Base-by-base conservation (phyloP, 2,888 invertebrate species). In the Leptodirus hochenwartii region DNA sequence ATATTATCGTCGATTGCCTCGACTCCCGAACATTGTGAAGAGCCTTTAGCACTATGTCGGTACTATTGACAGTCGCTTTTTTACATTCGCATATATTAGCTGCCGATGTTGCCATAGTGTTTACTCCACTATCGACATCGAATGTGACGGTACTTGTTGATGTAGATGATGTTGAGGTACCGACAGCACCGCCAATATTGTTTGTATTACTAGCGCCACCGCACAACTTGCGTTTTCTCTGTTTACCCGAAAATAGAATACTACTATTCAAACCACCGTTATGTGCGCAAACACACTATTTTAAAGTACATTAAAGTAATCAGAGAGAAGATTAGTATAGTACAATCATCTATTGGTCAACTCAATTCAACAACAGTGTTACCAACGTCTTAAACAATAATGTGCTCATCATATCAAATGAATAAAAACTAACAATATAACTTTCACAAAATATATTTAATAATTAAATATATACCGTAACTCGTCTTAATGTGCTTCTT, bases 101-200 rank as follows among this genome's bases (percentile, higher is more conserved):
- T n/a, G n/a, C n/a, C 11, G 6, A 10, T 6, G 29, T 32, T 25
- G 33, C 27, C 27, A 27, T 29, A 25, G 34, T 38, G 29, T 41
- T 60, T 58, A 59, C 39, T 62, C 62, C 17, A 59, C 54, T 43
- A 53, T 54, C 36, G 58, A 47, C 44, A 63, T 66, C 51, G 66
- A 66, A 46, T 61, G 59, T 13, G 65, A 64, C 37, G 53, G 51
- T 39, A 53, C 58, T 52, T 56, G 54, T 43, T 54, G 54, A 36
- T 49, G 46, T 34, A 56, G 56, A 42, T 56, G 49, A n/a, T n/a
- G n/a, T n/a, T n/a, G n/a, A n/a, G n/a, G n/a, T n/a, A n/a, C n/a
- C n/a, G n/a, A n/a, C n/a, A n/a, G n/a, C n/a, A n/a, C n/a, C n/a
- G n/a, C n/a, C n/a, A n/a, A n/a, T n/a, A n/a, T n/a, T n/a, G n/a